phyloP scores from a whole-genome alignment of 2,113 vertebrate genomes.

The Hydropotes inermis region DNA sequence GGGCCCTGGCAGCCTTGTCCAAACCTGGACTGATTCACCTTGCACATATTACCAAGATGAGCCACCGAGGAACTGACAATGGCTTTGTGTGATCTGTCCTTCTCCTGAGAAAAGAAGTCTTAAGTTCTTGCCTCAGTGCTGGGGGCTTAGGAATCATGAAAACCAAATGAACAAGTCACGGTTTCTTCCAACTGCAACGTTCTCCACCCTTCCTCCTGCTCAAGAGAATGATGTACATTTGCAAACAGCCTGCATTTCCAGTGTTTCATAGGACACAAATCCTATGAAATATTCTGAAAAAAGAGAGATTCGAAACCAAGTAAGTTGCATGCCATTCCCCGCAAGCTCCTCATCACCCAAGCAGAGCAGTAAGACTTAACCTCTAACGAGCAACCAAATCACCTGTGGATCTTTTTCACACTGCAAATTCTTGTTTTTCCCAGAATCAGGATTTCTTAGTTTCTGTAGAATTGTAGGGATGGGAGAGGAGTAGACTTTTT shows the following conservation, averaged over 20 bases:
- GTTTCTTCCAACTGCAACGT: neutral
- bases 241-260: neutral
- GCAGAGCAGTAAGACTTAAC: neutral
- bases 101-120: neutral
- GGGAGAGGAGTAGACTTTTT: neutral
- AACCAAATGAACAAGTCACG: accelerated
- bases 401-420: neutral
- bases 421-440: neutral
- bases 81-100: neutral
- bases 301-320: neutral
- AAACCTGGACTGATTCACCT: neutral
- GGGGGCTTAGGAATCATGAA: neutral
- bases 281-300: neutral
- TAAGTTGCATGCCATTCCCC: neutral
- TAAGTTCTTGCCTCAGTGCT: neutral
- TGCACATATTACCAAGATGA: neutral
- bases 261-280: neutral
- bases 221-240: neutral
- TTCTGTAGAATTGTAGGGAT: neutral
- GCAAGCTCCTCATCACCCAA: neutral
- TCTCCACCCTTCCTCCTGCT: neutral
- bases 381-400: neutral
- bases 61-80: accelerated
- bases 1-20: neutral
- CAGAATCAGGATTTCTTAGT: neutral